A percentile compares a stretch with the other conserved stretches of the same genome.
phyloP scores from a whole-genome alignment of 2,888 invertebrate genomes.

The Cerceris rybyensis region DNA sequence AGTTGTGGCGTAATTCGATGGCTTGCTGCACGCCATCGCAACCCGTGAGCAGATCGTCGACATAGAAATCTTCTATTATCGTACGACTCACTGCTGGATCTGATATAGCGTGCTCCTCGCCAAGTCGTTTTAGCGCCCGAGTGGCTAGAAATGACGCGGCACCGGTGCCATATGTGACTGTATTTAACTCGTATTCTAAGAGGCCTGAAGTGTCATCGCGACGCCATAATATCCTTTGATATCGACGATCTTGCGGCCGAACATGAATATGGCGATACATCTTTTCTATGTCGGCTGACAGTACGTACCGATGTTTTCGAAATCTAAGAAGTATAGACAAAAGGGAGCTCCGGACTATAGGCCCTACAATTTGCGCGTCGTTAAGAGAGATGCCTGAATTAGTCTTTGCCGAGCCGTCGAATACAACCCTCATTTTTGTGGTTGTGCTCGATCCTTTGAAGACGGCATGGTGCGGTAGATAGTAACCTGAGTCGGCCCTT shows the following conservation, averaged over 20 bases:
- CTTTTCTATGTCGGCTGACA: conserved; percentile 8
- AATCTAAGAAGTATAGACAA: neutral
- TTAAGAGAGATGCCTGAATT: conserved; percentile 9
- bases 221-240: neutral
- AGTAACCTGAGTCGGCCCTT: neutral
- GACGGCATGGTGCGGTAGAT: conserved; percentile 21
- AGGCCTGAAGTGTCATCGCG: neutral
- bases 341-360: neutral
- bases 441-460: neutral
- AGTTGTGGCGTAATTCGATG: too few species aligned
- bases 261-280: conserved; percentile 9
- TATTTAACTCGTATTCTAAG: neutral
- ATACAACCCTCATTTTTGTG: conserved; percentile 2
- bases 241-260: neutral
- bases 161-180: neutral
- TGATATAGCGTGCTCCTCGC: neutral
- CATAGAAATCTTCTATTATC: conserved; percentile 3
- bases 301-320: neutral
- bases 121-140: neutral
- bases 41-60: conserved; percentile 2
- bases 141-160: neutral
- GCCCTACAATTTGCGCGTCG: neutral
- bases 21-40: neutral
- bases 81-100: neutral
- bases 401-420: neutral